Base-by-base conservation (phyloP, 2,888 invertebrate genomes). In the Cephus rjabovi region DNA sequence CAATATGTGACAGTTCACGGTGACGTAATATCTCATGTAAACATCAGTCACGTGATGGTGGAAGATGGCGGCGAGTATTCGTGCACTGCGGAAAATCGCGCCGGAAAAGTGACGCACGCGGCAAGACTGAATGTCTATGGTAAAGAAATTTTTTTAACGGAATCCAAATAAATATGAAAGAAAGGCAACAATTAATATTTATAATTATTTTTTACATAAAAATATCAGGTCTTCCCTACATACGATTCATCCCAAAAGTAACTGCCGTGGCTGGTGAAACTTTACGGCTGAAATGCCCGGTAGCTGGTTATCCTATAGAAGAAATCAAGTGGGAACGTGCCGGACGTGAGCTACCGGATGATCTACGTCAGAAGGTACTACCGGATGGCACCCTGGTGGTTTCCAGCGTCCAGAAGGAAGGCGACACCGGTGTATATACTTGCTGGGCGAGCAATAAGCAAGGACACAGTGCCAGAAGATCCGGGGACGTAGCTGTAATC, bases 61-160 rank as follows among this genome's bases (percentile, higher is more conserved):
- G 95, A 96, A 91, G 96, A 96, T 88, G 96, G 96, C 31, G 97
- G 96, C 34, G 95, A 96, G 90, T 96, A 96, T 92, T 93, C 94
- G 73, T 97, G 97, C 90, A 94, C 93, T 9, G 96, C 96, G 0
- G 95, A 95, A 89, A 97, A 96, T 92, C 93, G 95, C 70, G 96
- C 96, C 34, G 96, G 96, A 34, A 94, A 93, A 90, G 94, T 94
- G 75, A 93, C 94, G 37, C 96, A 96, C 92, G 94, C 95, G n/a
- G 95, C 96, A 68, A 93, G 95, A 82, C 93, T 97, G 82, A 96
- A 96, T 92, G 95, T 97, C 85, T 96, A 96, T 90, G 97, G 96
- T 96, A 93, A 92, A 33, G 9, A 12, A 56, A 56, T 9, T 23
- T 2, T 2, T 2, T 83, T 82, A 83, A 84, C 12, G 34, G 34